Percentiles rank a stretch among this genome's conserved stretches.
These are phyloP conservation scores for Andrena camellia DNA, from an alignment of 2,888 invertebrate genomes.

Conservation along the genomic window DNA sequence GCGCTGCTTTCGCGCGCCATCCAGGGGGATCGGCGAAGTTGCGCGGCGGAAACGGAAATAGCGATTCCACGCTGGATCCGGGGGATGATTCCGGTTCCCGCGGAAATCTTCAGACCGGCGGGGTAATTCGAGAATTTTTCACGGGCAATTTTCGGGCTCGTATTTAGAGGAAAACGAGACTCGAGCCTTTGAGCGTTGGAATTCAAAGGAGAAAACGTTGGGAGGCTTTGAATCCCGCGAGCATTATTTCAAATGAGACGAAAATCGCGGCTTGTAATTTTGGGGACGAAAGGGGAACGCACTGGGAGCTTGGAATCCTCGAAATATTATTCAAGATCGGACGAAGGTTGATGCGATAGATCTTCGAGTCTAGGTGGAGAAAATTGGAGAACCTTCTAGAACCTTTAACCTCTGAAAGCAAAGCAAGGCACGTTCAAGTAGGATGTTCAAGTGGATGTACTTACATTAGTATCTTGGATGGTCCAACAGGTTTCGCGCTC, in stretches of 20 bases:
- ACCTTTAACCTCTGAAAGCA: too few relatives aligned
- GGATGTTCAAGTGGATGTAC: too few relatives aligned
- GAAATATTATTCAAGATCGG: too few relatives aligned
- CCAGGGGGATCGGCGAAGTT: conserved; percentile 17
- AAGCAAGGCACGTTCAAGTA: too few relatives aligned
- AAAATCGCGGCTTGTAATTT: too few relatives aligned
- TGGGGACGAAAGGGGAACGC: too few relatives aligned
- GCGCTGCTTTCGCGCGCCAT: conserved; percentile 1
- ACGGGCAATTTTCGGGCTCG: not conserved
- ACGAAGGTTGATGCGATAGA: too few relatives aligned
- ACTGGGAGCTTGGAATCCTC: too few relatives aligned
- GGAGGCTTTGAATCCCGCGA: too few relatives aligned
- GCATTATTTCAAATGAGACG: too few relatives aligned
- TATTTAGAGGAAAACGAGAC: not conserved
- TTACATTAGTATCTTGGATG: not conserved
- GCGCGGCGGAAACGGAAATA: conserved; percentile 8
- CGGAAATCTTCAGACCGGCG: not conserved
- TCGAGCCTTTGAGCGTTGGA: not conserved
- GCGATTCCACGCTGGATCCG: conserved; percentile 9
- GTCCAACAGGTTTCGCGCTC: not conserved
- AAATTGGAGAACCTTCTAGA: too few relatives aligned
- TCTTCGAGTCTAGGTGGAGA: too few relatives aligned
- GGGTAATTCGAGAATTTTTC: not conserved
- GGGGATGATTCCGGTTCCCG: not conserved
- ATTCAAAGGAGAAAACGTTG: not conserved